These are phyloP conservation scores for Coilia nasus DNA, from an alignment of 2,797 vertebrate species.

Conservation along the genomic window DNA sequence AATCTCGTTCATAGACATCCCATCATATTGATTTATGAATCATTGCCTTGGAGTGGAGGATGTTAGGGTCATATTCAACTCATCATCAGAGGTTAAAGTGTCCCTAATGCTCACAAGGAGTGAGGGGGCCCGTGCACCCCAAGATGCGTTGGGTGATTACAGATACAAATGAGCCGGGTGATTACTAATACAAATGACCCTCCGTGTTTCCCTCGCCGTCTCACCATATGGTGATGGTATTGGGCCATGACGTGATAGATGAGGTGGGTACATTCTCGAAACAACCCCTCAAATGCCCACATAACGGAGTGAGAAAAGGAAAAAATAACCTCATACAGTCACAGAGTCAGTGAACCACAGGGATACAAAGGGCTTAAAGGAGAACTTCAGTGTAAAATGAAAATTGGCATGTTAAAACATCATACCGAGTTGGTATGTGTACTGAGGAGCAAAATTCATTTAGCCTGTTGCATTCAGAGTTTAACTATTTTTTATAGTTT, in stretches of 20 bases:
- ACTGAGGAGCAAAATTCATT: too few relatives aligned
- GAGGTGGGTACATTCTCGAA: slow-evolving; percentile 28
- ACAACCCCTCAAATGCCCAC: slow-evolving; percentile 29
- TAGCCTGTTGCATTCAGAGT: too few relatives aligned
- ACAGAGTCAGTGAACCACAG: too few relatives aligned
- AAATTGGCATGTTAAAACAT: too few relatives aligned
- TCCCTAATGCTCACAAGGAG: not conserved
- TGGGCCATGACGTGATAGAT: slow-evolving; percentile 39
- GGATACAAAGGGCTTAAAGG: too few relatives aligned
- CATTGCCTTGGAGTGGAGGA: slow-evolving; percentile 15
- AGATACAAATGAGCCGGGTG: not conserved
- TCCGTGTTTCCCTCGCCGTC: slow-evolving; percentile 14
- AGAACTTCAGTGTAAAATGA: too few relatives aligned
- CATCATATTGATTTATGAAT: slow-evolving; percentile 20
- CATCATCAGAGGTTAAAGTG: slow-evolving; percentile 4
- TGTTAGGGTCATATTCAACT: slow-evolving; percentile 15
- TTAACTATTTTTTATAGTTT: too few relatives aligned
- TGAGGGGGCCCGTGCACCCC: not conserved
- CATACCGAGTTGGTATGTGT: too few relatives aligned
- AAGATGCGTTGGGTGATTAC: not conserved
- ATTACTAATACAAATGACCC: slow-evolving; percentile 43
- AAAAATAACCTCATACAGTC: not conserved
- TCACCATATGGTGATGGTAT: slow-evolving; percentile 39
- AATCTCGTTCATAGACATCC: not conserved
- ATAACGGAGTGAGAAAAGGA: not conserved